Percentiles rank a stretch among this genome's conserved stretches.
phyloP scores from a whole-genome alignment of 2,797 vertebrate species.

The Perodicticus potto region DNA sequence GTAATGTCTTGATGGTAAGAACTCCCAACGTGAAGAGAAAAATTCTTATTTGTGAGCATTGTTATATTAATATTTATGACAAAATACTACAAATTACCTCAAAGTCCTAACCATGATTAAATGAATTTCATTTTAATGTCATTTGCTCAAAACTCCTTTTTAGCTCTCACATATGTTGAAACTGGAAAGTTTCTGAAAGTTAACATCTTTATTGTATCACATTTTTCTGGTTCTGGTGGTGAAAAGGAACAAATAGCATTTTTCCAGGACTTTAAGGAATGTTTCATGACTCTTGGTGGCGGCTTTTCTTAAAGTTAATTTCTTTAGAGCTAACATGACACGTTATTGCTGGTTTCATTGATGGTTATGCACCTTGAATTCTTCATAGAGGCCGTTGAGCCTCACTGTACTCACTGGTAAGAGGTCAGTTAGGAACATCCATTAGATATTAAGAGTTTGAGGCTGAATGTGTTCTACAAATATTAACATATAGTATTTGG shows the following conservation, averaged over 20 bases:
- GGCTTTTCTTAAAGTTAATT: not conserved
- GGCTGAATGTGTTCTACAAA: not conserved
- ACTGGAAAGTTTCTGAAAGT: constrained; percentile 3
- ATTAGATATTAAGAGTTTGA: not conserved
- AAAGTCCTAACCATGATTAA: not conserved
- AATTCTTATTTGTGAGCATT: constrained; percentile 13
- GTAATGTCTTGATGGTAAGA: not conserved
- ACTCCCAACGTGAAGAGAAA: not conserved
- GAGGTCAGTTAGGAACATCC: not conserved
- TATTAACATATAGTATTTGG: not conserved
- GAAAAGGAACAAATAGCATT: not conserved
- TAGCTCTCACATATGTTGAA: constrained; percentile 12
- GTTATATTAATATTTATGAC: not conserved
- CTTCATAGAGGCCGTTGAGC: not conserved
- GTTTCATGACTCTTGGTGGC: not conserved
- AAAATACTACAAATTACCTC: not conserved
- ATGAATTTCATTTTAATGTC: constrained; percentile 12
- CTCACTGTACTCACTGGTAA: not conserved
- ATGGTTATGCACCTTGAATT: not conserved
- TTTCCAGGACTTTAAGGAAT: not conserved
- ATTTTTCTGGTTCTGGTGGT: not conserved
- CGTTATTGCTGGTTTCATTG: not conserved
- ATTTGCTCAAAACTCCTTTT: constrained; percentile 46
- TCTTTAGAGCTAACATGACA: not conserved
- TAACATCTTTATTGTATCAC: constrained; percentile 1